Evolutionary conservation across 1,140 invertebrate genomes (phyloP).

Genomic region (Papilio polyxenes): DNA sequence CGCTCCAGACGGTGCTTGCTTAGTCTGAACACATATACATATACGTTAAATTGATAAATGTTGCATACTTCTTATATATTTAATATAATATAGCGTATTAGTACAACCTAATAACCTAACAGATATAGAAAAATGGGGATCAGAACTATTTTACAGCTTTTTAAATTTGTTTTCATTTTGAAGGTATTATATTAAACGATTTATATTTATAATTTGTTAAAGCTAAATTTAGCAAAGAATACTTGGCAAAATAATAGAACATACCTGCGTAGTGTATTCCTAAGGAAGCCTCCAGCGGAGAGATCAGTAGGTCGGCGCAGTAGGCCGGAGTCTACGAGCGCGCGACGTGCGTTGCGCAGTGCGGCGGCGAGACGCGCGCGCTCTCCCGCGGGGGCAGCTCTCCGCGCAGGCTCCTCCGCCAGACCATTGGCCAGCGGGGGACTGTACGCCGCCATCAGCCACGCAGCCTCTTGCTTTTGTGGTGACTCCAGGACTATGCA

Average conservation of each 20-base stretch:
- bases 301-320: slow-evolving; percentile 90
- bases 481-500: slow-evolving; percentile 96
- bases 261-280: slow-evolving; percentile 90
- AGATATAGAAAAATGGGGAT: too few relatives aligned
- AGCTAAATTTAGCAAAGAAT: too few relatives aligned
- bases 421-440: slow-evolving; percentile 92
- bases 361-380: slow-evolving; percentile 69
- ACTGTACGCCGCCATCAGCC: slow-evolving; percentile 95
- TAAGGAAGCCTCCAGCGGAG: slow-evolving; percentile 88
- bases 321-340: slow-evolving; percentile 91
- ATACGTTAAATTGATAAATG: background rate
- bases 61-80: too few relatives aligned
- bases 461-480: slow-evolving; percentile 95
- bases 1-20: slow-evolving; percentile 94
- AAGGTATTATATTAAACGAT: too few relatives aligned
- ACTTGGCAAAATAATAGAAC: too few relatives aligned
- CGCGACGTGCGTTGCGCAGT: slow-evolving; percentile 86
- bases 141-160: too few relatives aligned
- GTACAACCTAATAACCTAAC: too few relatives aligned
- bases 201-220: too few relatives aligned
- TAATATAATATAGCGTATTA: too few relatives aligned
- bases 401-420: slow-evolving; percentile 84
- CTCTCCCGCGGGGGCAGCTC: slow-evolving; percentile 71
- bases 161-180: too few relatives aligned
- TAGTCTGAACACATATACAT: slow-evolving; percentile 81